phyloP scores from a whole-genome alignment of 2,888 invertebrate genomes.

The Empis stercorea region DNA sequence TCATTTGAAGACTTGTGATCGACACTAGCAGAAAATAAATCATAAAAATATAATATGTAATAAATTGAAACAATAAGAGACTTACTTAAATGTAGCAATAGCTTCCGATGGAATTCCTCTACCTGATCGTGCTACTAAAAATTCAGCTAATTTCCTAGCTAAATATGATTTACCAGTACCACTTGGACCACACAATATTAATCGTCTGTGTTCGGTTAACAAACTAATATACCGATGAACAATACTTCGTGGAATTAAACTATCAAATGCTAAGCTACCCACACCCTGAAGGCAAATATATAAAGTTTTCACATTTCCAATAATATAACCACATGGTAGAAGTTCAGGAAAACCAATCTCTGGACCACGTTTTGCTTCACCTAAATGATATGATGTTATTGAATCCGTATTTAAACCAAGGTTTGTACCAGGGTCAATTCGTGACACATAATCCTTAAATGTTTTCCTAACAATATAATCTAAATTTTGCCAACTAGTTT shows the following conservation, averaged over 20 bases:
- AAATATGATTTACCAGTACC: slow-evolving; percentile 96
- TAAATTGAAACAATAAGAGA: not conserved
- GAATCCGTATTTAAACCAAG: slow-evolving; percentile 75
- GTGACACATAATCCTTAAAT: slow-evolving; percentile 86
- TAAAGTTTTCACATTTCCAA: slow-evolving; percentile 73
- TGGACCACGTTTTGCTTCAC: slow-evolving; percentile 71
- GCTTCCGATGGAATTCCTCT: slow-evolving; percentile 77
- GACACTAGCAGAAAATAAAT: slow-evolving; percentile 53
- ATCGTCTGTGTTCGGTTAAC: slow-evolving; percentile 79
- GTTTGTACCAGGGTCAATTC: slow-evolving; percentile 86
- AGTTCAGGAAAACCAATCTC: slow-evolving; percentile 77
- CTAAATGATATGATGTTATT: slow-evolving; percentile 85
- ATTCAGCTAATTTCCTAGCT: slow-evolving; percentile 88
- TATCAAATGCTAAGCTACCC: slow-evolving; percentile 83
- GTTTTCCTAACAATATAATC: slow-evolving; percentile 83
- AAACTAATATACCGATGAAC: slow-evolving; percentile 83
- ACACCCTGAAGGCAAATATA: slow-evolving; percentile 83
- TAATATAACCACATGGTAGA: slow-evolving; percentile 84
- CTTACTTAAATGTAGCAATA: slow-evolving; percentile 85
- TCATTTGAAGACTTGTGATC: slow-evolving; percentile 93
- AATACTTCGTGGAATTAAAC: slow-evolving; percentile 89
- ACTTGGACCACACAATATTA: slow-evolving; percentile 91
- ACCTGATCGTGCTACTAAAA: slow-evolving; percentile 69
- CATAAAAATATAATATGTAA: slow-evolving; percentile 5
- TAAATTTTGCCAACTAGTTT: slow-evolving; percentile 89